phyloP scores from a whole-genome alignment of 1,140 invertebrate genomes.

The Phymorhynchus buccinoides region DNA sequence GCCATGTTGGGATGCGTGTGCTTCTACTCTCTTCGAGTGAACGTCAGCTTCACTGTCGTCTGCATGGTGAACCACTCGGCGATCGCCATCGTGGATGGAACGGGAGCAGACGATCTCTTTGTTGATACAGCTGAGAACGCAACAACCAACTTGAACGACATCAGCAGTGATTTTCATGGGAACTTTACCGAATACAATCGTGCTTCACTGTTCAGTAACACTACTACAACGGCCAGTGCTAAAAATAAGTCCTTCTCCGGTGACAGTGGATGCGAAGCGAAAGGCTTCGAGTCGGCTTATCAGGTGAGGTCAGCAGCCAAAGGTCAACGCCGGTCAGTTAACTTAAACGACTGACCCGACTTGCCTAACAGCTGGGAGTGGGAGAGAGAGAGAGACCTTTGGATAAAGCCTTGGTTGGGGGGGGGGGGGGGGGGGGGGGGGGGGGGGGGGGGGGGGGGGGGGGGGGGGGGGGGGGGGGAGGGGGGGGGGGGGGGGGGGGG shows the following conservation, averaged over 20 bases:
- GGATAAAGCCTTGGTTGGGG: no score
- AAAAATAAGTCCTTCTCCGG: background rate
- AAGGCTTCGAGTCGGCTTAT: background rate
- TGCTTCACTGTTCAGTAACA: background rate
- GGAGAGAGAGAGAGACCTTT: no score
- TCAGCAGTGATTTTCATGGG: background rate
- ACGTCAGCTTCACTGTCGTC: slow-evolving; percentile 33
- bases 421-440: no score
- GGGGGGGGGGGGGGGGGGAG: no score
- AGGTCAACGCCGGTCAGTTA: background rate
- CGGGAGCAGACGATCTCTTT: background rate
- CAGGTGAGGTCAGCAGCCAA: background rate
- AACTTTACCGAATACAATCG: background rate
- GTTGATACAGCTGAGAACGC: background rate
- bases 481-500: no score
- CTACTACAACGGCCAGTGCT: background rate
- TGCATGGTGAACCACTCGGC: slow-evolving; percentile 35
- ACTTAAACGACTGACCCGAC: no score
- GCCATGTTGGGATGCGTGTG: slow-evolving; percentile 31
- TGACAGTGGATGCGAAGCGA: background rate
- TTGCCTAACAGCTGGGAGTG: no score
- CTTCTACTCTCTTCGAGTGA: slow-evolving; percentile 37
- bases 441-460: no score
- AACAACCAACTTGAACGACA: background rate
- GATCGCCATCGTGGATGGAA: background rate